Percentiles rank a stretch among this genome's conserved stretches.
Conservation (phyloP, 2,797 vertebrate genomes). For the Carduelis carduelis region DNA sequence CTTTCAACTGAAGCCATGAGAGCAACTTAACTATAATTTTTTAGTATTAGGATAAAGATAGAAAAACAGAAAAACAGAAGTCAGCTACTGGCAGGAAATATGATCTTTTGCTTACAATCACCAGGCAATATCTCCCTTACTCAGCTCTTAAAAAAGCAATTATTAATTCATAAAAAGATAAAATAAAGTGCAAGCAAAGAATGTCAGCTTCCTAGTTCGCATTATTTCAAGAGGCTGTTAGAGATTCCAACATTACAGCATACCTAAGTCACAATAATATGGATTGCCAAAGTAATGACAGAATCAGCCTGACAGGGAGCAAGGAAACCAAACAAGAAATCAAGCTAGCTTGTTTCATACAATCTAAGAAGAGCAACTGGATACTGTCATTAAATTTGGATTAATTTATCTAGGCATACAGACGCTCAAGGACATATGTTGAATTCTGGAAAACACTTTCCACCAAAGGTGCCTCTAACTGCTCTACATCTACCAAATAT, state of each 20-base stretch:
- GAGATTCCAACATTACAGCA: background rate
- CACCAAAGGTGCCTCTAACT: background rate
- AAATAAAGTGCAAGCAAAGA: background rate
- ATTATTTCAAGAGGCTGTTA: background rate
- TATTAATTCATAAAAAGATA: background rate
- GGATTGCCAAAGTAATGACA: background rate
- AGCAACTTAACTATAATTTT: background rate
- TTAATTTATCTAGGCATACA: background rate
- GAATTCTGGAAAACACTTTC: background rate
- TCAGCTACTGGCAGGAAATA: background rate
- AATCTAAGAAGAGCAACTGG: background rate
- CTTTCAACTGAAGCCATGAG: constrained; percentile 17
- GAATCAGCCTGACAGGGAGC: background rate
- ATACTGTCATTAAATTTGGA: background rate
- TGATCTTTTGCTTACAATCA: background rate
- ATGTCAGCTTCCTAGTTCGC: background rate
- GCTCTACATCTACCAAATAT: background rate
- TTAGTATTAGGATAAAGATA: background rate
- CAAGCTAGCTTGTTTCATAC: background rate
- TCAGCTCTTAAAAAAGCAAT: background rate
- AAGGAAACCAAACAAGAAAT: background rate
- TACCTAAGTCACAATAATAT: background rate
- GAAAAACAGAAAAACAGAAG: background rate
- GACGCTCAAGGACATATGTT: background rate
- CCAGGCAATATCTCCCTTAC: background rate